Conservation (phyloP, 2,113 vertebrate species). For the Eleginops maclovinus region DNA sequence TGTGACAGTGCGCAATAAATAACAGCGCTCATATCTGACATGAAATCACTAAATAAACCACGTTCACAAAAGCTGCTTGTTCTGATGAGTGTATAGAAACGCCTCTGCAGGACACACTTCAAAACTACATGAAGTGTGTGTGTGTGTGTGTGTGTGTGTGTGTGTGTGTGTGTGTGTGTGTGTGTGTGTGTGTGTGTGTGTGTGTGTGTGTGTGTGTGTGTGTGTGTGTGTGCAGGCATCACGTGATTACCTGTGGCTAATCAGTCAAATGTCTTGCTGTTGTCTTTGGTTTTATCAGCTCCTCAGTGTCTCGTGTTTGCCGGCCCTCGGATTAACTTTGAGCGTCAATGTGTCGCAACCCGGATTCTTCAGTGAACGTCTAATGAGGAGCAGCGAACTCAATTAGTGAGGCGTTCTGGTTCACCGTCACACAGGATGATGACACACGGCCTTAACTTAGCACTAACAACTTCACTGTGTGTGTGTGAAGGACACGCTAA, state of each 20-base stretch:
- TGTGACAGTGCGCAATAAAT: constrained; percentile 25
- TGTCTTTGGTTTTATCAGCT: not conserved
- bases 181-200: no score
- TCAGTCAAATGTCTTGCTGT: not conserved
- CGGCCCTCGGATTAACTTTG: constrained; percentile 34
- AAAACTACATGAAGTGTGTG: no score
- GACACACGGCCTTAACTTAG: not conserved
- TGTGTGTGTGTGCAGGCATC: no score
- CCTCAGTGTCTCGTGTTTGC: not conserved
- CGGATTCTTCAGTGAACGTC: constrained; percentile 1
- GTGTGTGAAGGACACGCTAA: no score
- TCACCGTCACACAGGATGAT: constrained; percentile 1
- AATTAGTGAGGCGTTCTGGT: not conserved
- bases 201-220: no score
- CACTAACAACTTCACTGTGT: no score
- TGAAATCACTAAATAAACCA: constrained; percentile 16
- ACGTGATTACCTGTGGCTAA: not conserved
- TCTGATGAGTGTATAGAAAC: not conserved
- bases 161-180: no score
- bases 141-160: no score
- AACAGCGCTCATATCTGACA: constrained; percentile 27
- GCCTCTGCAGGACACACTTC: not conserved
- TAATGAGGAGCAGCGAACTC: constrained; percentile 19
- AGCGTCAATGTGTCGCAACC: not conserved
- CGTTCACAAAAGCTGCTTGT: not conserved